Base-by-base conservation (phyloP, 2,888 invertebrate species). In the Dascillus cervinus region DNA sequence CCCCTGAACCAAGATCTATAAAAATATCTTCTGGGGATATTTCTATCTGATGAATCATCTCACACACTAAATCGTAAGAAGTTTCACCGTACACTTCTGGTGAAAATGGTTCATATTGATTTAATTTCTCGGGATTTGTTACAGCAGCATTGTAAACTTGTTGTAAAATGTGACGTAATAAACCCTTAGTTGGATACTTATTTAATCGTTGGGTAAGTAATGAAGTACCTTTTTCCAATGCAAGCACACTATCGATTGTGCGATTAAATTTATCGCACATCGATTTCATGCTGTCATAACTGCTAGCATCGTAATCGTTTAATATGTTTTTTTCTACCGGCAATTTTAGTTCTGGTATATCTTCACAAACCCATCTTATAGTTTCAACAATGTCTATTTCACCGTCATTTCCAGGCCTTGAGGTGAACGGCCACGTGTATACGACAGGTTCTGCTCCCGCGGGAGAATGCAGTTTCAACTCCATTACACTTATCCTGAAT, bases 81-180 rank as follows among this genome's bases (percentile, higher is more conserved):
- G 98, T 99, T 70, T 98, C 98, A 15, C 98, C 98, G 61, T 98
- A 99, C 1, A 97, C 87, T 77, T 96, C 95, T 12, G 96, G 94
- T 43, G 96, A 96, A 69, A 98, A 98, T n/a, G 97, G 96, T 67
- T 96, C 95, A 68, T 98, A 98, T 64, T 95, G 92, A 68, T 98
- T 98, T 42, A 98, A 73, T 67, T 89, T 91, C 56, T 95, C 95
- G 27, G 96, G 96, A 69, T 96, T 94, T 38, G 82, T 81, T 36
- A 98, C 96, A 36, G 97, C 91, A 65, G 90, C 85, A 71, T 95
- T 96, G 72, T 97, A 97, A 31, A 92, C 92, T 72, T 95, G 91
- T 67, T 94, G 94, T 48, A 97, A 70, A 57, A 97, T 91, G 62
- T 96, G 95, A 58, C 89, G 82, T 50, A 97, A 73, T 53, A 95